These are phyloP conservation scores for Myotis yumanensis DNA, from an alignment of 2,113 vertebrate species.

Conservation along the genomic window DNA sequence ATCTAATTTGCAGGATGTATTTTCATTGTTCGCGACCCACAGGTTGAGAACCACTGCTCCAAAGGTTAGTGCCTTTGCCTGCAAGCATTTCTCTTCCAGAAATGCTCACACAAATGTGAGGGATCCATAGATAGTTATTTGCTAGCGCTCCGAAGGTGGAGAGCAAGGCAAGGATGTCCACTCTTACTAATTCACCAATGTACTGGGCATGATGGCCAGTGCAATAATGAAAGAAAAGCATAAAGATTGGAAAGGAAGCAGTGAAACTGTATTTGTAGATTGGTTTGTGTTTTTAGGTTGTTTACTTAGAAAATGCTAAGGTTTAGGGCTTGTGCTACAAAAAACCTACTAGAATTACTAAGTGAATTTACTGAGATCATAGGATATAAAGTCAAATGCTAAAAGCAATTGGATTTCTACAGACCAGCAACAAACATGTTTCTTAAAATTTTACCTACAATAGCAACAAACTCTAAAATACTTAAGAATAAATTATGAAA, in stretches of 20 bases:
- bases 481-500: conserved; percentile 18
- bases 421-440: background rate
- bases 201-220: background rate
- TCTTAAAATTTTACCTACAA: background rate
- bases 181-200: background rate
- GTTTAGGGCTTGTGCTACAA: background rate
- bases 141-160: background rate
- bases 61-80: background rate
- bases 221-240: background rate
- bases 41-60: too few species aligned
- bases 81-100: background rate
- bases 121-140: background rate
- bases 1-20: too few species aligned
- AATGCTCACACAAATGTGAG: background rate
- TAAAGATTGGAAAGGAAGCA: background rate
- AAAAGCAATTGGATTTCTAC: background rate
- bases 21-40: too few species aligned
- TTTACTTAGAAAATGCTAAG: background rate
- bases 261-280: background rate
- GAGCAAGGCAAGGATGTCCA: background rate
- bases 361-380: background rate
- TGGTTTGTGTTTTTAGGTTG: background rate
- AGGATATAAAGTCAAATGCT: background rate
- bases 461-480: background rate
- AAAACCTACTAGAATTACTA: background rate